Evolutionary conservation across 1,140 invertebrate genomes (phyloP), one percentile per base, ranked within the genome.

Genomic region (Drosophila suzukii): DNA sequence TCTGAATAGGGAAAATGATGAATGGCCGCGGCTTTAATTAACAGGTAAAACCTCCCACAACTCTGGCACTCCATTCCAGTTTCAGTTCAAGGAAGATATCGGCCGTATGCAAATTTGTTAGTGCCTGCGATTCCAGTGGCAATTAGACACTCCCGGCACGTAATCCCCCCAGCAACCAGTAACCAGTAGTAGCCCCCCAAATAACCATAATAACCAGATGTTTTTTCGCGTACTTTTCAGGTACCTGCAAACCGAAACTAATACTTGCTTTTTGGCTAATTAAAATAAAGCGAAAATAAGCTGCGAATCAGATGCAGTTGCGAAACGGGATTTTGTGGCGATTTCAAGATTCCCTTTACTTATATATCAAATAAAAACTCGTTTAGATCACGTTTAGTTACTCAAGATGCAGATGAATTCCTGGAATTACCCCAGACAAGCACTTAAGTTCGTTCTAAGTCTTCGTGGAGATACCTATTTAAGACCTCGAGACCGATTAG

Each of bases 401-500:
- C n/a, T 43, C 36, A 34, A 68, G 15, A 68, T 65, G 46, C 46
- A 68, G 66, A 63, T 66, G 47, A 66, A 66, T 68, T 54, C 38
- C 65, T 54, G 65, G 65, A 68, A 66, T 68, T 54, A 53, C 61
- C 61, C 65, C 61, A 15, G 61, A 30, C 65, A 68, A 67, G 38
- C 60, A 50, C 63, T 66, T 63, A 66, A 63, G 60, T 36, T 68
- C 38, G 46, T 30, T 24, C 55, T 34, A 60, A 63, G 55, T 39
- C 55, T 55, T 17, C 30, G 11, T 6, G 20, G 17, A 36, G 46
- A 17, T 17, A 39, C 12, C 13, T 34, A 57, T 41, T 30, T 12
- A 59, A 57, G 24, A 11, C 30, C 27, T 32, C 3, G 8, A 11
- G 4, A 11, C 38, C 15, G 36, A 32, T 43, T 24, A 59, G 54